Evolutionary conservation across 1,140 invertebrate genomes (phyloP), one percentile per base, ranked within the genome.

Genomic region (Grapholita molesta): DNA sequence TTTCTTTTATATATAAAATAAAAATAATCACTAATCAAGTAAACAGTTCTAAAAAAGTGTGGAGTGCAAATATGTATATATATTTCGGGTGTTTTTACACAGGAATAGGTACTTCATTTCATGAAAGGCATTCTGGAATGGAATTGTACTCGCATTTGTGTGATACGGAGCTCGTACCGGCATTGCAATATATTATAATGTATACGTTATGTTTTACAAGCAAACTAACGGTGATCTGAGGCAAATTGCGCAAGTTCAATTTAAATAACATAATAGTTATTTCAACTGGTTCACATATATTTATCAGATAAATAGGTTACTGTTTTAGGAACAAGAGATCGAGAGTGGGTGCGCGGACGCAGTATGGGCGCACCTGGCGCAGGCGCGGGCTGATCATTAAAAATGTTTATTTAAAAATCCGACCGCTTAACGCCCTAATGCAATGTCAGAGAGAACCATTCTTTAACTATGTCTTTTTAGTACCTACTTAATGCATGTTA

Each of bases 331-430:
- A 90, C 86, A 90, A 90, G 88, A 90, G 88, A 88, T 78, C 70
- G 73, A 70, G 69, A 70, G 68, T 67, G 73, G 66, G 72, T 38
- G 80, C 72, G 74, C 72, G 77, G 68, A 70, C 72, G 80, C 78
- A 85, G 84, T 84, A 77, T 90, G 88, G 80, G 85, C 78, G 82
- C 88, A 90, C 88, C 88, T 89, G 88, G 88, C 82, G 78, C 76
- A 78, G 77, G 80, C 86, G 84, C 85, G 85, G 80, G 77, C 78
- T 83, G 86, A 89, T 89, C 88, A 89, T 90, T 90, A 90, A 90
- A 90, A 89, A 88, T 90, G 88, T 90, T 90, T 90, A 90, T 90
- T 90, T 90, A 90, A 90, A 90, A 90, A 90, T 90, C 86, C 86
- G 82, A 90, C 88, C 88, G 88, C 88, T 90, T 88, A 89, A 85